Percentiles rank a stretch among this genome's conserved stretches.
Conservation (phyloP, 2,797 vertebrate species). For the Loriculus beryllinus region DNA sequence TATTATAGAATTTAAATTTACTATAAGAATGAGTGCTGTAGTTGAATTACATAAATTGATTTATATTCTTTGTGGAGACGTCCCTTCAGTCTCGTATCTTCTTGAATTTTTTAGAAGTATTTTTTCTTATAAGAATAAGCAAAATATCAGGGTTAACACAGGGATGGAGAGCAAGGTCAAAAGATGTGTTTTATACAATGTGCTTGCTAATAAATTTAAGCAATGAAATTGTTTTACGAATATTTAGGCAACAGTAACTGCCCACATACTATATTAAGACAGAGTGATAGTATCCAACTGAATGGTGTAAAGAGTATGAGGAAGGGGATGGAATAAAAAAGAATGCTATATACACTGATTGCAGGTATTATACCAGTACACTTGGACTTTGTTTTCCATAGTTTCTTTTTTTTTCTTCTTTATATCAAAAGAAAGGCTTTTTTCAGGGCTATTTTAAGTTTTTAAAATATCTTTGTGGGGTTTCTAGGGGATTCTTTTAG, state of each 20-base stretch:
- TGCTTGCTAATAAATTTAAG: not conserved
- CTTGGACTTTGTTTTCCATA: not conserved
- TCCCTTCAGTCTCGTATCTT: not conserved
- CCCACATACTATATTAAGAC: not conserved
- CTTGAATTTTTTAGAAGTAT: not conserved
- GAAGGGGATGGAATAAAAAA: not conserved
- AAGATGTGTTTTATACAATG: not conserved
- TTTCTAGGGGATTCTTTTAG: not conserved
- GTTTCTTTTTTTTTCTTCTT: not conserved
- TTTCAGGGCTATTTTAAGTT: not conserved
- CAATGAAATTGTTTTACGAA: accelerated
- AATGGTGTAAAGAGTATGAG: not conserved
- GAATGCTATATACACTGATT: not conserved
- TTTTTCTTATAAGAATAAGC: not conserved
- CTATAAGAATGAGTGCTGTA: not conserved
- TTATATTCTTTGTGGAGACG: not conserved
- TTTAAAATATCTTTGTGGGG: not conserved
- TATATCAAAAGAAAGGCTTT: not conserved
- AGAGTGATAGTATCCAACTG: not conserved
- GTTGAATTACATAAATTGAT: not conserved
- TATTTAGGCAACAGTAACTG: not conserved
- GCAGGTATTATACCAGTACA: not conserved
- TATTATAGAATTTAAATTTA: not conserved
- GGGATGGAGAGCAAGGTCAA: not conserved
- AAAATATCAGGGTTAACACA: accelerated